Evolutionary conservation across 2,113 vertebrate genomes (phyloP).

Genomic region (Tupaia chinensis): DNA sequence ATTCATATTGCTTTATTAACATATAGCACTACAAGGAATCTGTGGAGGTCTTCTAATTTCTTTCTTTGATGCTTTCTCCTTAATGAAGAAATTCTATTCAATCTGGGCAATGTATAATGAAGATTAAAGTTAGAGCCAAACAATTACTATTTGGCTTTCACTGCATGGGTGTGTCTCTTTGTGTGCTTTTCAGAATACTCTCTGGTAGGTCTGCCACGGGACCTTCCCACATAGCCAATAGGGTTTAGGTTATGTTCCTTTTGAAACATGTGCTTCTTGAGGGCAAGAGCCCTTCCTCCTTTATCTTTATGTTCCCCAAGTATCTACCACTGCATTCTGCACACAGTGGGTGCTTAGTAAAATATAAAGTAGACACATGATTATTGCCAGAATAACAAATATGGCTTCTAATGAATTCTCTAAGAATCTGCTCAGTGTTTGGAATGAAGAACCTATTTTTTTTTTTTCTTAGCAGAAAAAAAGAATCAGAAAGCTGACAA

Average conservation of each 20-base stretch:
- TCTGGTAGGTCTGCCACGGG: background rate
- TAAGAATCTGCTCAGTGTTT: background rate
- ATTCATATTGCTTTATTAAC: background rate
- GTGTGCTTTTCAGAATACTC: background rate
- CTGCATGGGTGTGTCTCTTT: background rate
- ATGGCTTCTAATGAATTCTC: background rate
- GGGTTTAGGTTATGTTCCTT: background rate
- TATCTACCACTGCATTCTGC: too few species aligned
- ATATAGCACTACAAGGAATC: background rate
- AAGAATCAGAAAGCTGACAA: background rate
- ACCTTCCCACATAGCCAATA: background rate
- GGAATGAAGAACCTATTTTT: background rate
- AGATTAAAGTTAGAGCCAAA: conserved; percentile 30
- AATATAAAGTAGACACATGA: background rate
- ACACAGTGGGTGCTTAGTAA: background rate
- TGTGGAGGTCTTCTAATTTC: background rate
- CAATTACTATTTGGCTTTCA: background rate
- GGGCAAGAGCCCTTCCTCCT: background rate
- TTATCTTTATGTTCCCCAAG: background rate
- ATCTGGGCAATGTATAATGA: background rate
- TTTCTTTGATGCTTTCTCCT: background rate
- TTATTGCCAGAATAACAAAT: background rate
- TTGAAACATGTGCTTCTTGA: background rate
- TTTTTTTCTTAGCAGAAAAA: background rate
- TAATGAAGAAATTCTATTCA: background rate